phyloP scores from a whole-genome alignment of 2,113 vertebrate species.

The Pelecanoides urinatrix region DNA sequence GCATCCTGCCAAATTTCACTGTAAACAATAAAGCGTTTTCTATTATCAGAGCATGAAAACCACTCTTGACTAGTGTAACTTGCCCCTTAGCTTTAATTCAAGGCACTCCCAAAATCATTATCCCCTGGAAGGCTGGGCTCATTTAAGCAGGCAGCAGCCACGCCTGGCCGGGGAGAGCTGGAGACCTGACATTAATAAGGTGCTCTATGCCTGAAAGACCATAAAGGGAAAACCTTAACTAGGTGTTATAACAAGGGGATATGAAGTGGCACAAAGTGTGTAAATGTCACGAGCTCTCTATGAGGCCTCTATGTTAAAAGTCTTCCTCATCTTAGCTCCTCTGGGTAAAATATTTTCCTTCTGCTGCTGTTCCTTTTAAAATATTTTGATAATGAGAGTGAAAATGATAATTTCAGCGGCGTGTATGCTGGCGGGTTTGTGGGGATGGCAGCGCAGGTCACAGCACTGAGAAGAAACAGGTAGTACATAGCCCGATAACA shows the following conservation, averaged over 20 bases:
- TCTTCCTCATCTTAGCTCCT: not conserved
- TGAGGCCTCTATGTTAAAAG: not conserved
- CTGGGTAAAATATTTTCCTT: not conserved
- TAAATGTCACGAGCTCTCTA: not conserved
- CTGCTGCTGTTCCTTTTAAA: not conserved
- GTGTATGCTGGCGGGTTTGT: not conserved
- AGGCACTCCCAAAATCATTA: constrained; percentile 3
- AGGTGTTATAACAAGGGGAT: constrained; percentile 61
- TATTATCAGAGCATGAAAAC: constrained; percentile 34
- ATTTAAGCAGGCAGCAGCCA: not conserved
- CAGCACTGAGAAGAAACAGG: not conserved
- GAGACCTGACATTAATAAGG: constrained; percentile 52
- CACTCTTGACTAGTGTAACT: not conserved
- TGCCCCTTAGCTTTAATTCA: not conserved
- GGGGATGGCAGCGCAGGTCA: not conserved
- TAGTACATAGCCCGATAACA: not conserved
- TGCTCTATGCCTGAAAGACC: constrained; percentile 40
- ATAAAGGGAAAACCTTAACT: constrained; percentile 64
- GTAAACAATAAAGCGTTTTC: constrained; percentile 30
- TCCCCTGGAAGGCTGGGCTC: constrained; percentile 1
- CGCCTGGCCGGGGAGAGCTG: not conserved
- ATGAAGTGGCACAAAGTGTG: constrained; percentile 27
- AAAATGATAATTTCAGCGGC: not conserved
- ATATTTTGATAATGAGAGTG: not conserved
- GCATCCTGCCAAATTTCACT: constrained; percentile 17